Evolutionary conservation across 92 coral and sea anemone species (phyloP).

Genomic region (Epizoanthus scotinus): DNA sequence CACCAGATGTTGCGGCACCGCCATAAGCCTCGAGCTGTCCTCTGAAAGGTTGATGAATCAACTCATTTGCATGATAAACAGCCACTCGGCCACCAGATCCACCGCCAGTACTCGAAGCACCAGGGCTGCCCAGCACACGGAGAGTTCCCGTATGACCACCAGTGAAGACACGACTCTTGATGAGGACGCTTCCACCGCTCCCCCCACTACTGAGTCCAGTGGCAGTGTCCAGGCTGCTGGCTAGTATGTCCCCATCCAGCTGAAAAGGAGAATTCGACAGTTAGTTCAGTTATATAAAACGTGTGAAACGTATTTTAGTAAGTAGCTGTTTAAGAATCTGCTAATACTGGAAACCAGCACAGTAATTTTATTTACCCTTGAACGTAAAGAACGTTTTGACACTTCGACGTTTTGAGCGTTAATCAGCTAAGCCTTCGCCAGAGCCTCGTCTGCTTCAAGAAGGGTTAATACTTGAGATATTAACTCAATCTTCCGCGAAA

Average conservation of each 20-base stretch:
- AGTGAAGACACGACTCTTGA: constrained; percentile 56
- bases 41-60: constrained; percentile 60
- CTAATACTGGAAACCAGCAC: not conserved
- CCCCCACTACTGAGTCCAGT: constrained; percentile 63
- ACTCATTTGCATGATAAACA: constrained; percentile 53
- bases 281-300: not conserved
- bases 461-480: too few relatives aligned
- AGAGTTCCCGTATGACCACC: constrained; percentile 76
- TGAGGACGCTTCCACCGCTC: constrained; percentile 72
- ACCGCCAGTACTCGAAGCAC: constrained; percentile 65
- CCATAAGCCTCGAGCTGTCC: constrained; percentile 67
- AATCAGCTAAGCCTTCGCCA: too few relatives aligned
- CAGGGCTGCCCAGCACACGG: constrained; percentile 63
- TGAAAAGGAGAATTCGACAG: constrained; percentile 5
- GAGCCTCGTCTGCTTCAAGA: too few relatives aligned
- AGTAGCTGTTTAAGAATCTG: not conserved
- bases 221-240: constrained; percentile 50
- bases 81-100: constrained; percentile 79
- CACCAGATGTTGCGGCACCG: constrained; percentile 57
- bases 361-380: too few relatives aligned
- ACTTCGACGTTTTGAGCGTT: too few relatives aligned
- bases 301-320: not conserved
- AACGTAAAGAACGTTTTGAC: too few relatives aligned
- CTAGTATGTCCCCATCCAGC: constrained; percentile 67
- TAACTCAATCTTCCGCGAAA: too few relatives aligned